Conservation (phyloP, 2,888 invertebrate species). For the Petrolisthes cinctipes region DNA sequence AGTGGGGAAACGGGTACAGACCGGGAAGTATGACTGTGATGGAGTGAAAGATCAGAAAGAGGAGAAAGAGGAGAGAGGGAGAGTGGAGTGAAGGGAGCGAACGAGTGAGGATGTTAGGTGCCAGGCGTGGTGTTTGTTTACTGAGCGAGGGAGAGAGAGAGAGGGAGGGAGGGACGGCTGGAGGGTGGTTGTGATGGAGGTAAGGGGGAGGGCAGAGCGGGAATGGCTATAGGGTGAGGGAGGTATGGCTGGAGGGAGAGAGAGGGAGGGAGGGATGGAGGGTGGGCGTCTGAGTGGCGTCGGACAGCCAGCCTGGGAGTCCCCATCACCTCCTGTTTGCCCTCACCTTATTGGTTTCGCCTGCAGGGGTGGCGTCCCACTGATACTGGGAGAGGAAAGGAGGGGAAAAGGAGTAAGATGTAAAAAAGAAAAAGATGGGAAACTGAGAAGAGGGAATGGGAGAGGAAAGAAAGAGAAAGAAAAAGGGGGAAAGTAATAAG, state of each 20-base stretch:
- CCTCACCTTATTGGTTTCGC: constrained; percentile 33
- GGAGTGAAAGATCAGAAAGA: background rate
- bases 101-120: background rate
- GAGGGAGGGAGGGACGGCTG: too few species aligned
- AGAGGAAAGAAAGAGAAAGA: background rate
- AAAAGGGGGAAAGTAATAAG: background rate
- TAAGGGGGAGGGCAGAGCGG: too few species aligned
- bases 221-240: too few species aligned
- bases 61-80: background rate
- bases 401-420: background rate
- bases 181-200: too few species aligned
- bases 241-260: too few species aligned
- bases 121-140: constrained; percentile 20
- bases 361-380: background rate
- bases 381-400: background rate
- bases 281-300: constrained; percentile 28
- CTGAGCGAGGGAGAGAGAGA: background rate
- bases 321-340: constrained; percentile 37
- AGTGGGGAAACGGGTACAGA: background rate
- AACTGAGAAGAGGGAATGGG: background rate
- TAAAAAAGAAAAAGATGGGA: too few species aligned
- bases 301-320: constrained; percentile 18
- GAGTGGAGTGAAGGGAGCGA: background rate
- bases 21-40: background rate
- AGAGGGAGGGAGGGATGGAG: background rate